Evolutionary conservation across 2,113 vertebrate genomes (phyloP), one percentile per base, ranked within the genome.

Genomic region (Thalassoma bifasciatum): DNA sequence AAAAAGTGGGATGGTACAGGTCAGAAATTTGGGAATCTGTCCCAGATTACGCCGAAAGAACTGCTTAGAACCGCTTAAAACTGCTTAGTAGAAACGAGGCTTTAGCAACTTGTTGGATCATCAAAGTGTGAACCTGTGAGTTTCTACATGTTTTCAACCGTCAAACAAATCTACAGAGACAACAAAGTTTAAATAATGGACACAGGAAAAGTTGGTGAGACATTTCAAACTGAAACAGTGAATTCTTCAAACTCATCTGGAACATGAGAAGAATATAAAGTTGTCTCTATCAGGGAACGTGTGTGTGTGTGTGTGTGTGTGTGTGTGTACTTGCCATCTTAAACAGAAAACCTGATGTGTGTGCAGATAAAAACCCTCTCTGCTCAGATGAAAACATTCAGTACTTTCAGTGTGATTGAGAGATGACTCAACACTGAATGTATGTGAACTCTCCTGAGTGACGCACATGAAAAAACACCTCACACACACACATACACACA

Each of bases 401-500:
- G 8, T 26, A 24, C 22, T 26, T 74, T 69, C 66, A 60, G 30
- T 23, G 1, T 68, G 80, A 82, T 53, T 68, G 49, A 67, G 17
- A 4, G 9, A 63, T 70, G 36, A 80, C 37, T 80, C 68, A 77
- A 11, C 44, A 6, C 36, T 22, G 8, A 12, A 34, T 50, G 49
- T 23, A 34, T 26, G 37, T 54, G 46, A 72, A 66, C 73, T 56
- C 52, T 62, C 38, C 44, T 21, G 10, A 4, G 2, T 73, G 76
- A 80, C 5, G 49, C 60, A 70, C 30, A 44, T 47, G n/a, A 19
- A 26, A 50, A 69, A 37, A 26, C 17, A 5, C 1, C 22, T 16
- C 42, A 83, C 58, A 64, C 44, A 71, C 6, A 10, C 42, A 51
- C 17, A 61, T 38, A n/a, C n/a, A n/a, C n/a, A n/a, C 21, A 30